Conservation (phyloP, 2,797 vertebrate genomes). For the Rhinella marina region DNA sequence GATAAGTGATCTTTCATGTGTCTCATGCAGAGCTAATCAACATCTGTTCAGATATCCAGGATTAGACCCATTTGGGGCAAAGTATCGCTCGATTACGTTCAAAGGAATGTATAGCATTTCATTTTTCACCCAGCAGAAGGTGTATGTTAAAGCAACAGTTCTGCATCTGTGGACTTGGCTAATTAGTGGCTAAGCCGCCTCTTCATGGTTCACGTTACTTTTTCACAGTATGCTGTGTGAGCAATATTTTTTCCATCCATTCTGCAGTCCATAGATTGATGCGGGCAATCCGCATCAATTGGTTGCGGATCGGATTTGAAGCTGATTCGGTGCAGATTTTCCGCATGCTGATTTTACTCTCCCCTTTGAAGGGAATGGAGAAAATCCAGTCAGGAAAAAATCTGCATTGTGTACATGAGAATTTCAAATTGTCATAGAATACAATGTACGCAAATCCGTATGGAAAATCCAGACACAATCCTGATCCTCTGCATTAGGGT, state of each 20-base stretch:
- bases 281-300: too few relatives aligned
- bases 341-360: too few relatives aligned
- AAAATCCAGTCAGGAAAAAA: too few relatives aligned
- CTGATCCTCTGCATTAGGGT: too few relatives aligned
- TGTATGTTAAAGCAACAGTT: conserved; percentile 33
- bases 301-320: too few relatives aligned
- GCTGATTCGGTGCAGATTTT: too few relatives aligned
- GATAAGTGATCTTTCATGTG: conserved; percentile 16
- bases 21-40: conserved; percentile 6
- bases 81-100: not conserved
- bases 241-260: not conserved
- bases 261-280: not conserved
- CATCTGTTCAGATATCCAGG: not conserved
- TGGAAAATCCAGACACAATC: too few relatives aligned
- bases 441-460: too few relatives aligned
- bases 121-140: not conserved
- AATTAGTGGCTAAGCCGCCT: conserved; percentile 24
- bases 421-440: too few relatives aligned
- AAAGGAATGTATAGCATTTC: conserved; percentile 13
- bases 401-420: too few relatives aligned
- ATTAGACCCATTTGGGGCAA: conserved; percentile 3
- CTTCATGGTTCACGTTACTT: conserved; percentile 25
- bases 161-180: conserved; percentile 29
- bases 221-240: not conserved
- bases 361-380: too few relatives aligned